Evolutionary conservation across 2,888 invertebrate genomes (phyloP).

Genomic region (Ornithoptera alexandrae): DNA sequence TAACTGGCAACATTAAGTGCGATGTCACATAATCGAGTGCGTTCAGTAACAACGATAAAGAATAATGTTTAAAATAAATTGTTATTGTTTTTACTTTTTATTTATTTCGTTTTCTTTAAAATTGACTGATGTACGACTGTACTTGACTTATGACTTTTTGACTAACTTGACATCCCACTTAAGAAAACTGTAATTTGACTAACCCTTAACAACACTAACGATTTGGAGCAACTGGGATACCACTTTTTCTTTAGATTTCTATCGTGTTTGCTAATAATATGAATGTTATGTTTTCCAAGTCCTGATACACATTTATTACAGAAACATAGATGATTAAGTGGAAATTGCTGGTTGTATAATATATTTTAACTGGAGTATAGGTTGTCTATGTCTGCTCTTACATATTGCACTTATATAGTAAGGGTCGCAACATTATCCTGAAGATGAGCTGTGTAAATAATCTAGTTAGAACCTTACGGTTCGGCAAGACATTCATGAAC

Average conservation of each 20-base stretch:
- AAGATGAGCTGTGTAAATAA: too few species aligned
- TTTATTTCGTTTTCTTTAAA: slow-evolving; percentile 44
- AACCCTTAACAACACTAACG: slow-evolving; percentile 33
- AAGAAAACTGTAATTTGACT: slow-evolving; percentile 47
- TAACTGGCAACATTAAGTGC: slow-evolving; percentile 66
- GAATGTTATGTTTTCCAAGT: too few species aligned
- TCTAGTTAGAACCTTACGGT: too few species aligned
- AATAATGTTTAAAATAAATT: slow-evolving; percentile 57
- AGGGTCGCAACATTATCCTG: too few species aligned
- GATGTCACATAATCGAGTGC: slow-evolving; percentile 59
- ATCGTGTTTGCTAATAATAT: too few species aligned
- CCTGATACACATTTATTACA: too few species aligned
- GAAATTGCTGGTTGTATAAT: too few species aligned
- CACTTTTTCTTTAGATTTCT: neutral
- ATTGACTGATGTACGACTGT: slow-evolving; percentile 38
- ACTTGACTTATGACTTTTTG: slow-evolving; percentile 43
- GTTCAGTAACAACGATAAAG: slow-evolving; percentile 44
- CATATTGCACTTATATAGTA: too few species aligned
- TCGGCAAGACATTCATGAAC: too few species aligned
- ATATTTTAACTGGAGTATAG: too few species aligned
- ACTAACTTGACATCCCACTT: slow-evolving; percentile 69
- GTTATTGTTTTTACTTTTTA: slow-evolving; percentile 49
- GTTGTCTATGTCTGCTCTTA: too few species aligned
- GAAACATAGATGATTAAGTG: too few species aligned
- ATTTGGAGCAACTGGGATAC: neutral